phyloP scores from a whole-genome alignment of 2,888 invertebrate genomes.

The Metallyticus violacea region DNA sequence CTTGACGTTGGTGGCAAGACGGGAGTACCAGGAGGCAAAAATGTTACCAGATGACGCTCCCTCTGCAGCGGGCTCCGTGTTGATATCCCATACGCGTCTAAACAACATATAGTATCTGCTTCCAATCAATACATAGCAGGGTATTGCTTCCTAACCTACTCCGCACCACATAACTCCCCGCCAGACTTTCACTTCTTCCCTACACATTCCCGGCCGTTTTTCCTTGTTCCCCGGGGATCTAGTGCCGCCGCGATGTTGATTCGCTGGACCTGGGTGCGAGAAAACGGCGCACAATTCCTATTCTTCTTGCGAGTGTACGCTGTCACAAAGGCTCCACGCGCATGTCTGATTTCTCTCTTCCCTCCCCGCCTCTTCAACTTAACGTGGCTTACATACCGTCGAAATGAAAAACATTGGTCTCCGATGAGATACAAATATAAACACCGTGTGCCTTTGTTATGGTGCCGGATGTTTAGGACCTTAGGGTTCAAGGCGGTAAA shows the following conservation, averaged over 20 bases:
- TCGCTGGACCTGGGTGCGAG: not conserved
- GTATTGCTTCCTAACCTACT: not conserved
- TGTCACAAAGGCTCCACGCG: not conserved
- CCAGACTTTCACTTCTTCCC: conserved; percentile 38
- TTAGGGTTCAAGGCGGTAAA: not conserved
- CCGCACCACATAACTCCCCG: conserved; percentile 31
- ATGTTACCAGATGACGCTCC: conserved; percentile 30
- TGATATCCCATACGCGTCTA: conserved; percentile 35
- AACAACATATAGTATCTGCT: conserved; percentile 28
- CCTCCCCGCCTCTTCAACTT: not conserved
- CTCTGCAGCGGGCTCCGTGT: conserved; percentile 36
- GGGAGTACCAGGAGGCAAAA: conserved; percentile 44
- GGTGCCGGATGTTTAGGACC: not conserved
- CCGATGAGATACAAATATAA: not conserved
- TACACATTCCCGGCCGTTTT: conserved; percentile 38
- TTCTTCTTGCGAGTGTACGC: not conserved
- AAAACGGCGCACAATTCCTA: not conserved
- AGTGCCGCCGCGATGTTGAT: conserved; percentile 16
- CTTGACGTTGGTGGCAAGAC: conserved; percentile 45
- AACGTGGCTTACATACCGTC: not conserved
- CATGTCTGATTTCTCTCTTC: not conserved
- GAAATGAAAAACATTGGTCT: not conserved
- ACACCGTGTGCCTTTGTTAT: not conserved
- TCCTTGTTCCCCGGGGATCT: conserved; percentile 9
- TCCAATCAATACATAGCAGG: not conserved